phyloP scores from a whole-genome alignment of 1,140 invertebrate genomes.

The Nylanderia fulva region DNA sequence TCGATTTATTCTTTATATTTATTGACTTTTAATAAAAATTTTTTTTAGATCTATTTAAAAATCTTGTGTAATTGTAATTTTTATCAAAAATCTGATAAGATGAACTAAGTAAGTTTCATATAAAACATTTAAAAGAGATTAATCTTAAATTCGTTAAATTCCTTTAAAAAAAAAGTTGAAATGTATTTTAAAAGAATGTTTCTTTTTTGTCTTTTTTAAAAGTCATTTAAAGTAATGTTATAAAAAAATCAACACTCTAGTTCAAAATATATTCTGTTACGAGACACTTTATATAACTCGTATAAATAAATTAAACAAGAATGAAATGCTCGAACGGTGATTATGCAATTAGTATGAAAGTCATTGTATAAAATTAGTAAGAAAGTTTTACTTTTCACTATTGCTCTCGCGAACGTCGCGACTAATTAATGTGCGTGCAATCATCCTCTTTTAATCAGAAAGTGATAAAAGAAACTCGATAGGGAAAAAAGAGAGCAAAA shows the following conservation, averaged over 20 bases:
- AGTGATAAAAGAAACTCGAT: conserved; percentile 45
- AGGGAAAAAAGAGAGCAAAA: conserved; percentile 48
- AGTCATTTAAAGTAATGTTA: not conserved
- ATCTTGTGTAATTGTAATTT: not conserved
- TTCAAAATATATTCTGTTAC: not conserved
- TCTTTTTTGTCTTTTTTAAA: not conserved
- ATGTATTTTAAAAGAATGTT: not conserved
- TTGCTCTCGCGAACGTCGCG: not conserved
- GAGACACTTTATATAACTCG: conserved; percentile 14
- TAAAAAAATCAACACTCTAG: not conserved
- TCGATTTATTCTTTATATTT: too few species aligned
- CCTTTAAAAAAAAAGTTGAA: too few species aligned
- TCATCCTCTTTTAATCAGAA: conserved; percentile 46
- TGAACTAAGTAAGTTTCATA: not conserved
- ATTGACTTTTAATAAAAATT: not conserved
- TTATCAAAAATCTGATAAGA: not conserved
- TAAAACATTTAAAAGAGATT: not conserved
- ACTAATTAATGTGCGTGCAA: not conserved
- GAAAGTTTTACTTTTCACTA: conserved; percentile 42
- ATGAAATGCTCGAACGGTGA: not conserved
- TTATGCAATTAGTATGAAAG: conserved; percentile 36
- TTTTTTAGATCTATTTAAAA: not conserved
- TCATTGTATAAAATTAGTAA: conserved; percentile 41
- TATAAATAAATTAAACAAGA: not conserved
- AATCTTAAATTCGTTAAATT: too few species aligned